Conservation (phyloP, 1,140 invertebrate species). For the Diorhabda elongata region DNA sequence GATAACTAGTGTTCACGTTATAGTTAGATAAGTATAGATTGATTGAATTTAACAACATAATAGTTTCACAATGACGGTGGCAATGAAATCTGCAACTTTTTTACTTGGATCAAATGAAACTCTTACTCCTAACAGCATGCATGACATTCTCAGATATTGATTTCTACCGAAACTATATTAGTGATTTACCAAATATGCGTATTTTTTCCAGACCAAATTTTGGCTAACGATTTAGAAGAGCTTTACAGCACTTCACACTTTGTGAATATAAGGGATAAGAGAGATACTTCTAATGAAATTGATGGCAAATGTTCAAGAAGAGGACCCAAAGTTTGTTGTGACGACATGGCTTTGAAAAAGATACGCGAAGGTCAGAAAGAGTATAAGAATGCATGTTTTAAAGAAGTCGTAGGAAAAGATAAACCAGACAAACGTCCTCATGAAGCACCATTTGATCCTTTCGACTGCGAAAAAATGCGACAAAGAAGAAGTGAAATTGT, state of each 20-base stretch:
- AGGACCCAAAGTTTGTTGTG: slow-evolving; percentile 35
- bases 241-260: not conserved
- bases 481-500: slow-evolving; percentile 36
- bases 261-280: not conserved
- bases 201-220: slow-evolving; percentile 8
- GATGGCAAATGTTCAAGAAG: slow-evolving; percentile 35
- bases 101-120: no score
- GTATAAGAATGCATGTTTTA: slow-evolving; percentile 37
- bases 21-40: no score
- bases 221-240: slow-evolving; percentile 14
- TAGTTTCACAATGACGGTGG: no score
- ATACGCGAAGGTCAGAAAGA: slow-evolving; percentile 33
- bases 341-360: slow-evolving; percentile 31
- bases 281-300: slow-evolving; percentile 28
- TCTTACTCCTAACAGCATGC: no score
- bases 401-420: slow-evolving; percentile 32
- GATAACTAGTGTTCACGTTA: no score
- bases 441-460: slow-evolving; percentile 31
- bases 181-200: no score
- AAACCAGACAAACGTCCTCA: slow-evolving; percentile 19
- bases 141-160: no score
- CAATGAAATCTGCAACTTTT: no score
- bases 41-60: no score
- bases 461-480: slow-evolving; percentile 38
- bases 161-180: no score